Evolutionary conservation across 2,113 vertebrate genomes (phyloP).

Genomic region (Dasyornis broadbenti): DNA sequence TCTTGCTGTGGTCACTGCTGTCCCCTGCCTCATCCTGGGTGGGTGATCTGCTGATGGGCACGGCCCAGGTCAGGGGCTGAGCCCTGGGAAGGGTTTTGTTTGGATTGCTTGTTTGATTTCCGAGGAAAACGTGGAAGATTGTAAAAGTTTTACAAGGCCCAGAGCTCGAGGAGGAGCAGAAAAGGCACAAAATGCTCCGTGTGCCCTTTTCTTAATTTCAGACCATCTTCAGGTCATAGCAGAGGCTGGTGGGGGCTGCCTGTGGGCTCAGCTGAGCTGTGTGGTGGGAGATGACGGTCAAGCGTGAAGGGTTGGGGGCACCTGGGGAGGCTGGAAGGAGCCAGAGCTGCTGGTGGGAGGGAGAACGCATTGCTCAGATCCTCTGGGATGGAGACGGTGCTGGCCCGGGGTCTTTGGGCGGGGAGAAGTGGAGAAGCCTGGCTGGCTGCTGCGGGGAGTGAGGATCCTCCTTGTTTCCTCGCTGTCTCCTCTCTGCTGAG

Average conservation of each 20-base stretch:
- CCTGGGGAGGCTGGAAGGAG: not conserved
- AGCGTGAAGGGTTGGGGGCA: not conserved
- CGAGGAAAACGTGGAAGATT: not conserved
- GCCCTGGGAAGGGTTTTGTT: not conserved
- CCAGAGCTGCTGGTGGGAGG: rapidly evolving
- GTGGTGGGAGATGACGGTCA: not conserved
- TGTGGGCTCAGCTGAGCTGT: not conserved
- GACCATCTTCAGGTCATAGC: rapidly evolving
- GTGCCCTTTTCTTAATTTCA: not conserved
- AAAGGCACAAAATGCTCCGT: not conserved
- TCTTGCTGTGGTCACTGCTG: not conserved
- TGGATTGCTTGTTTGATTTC: not conserved
- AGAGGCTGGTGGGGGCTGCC: not conserved
- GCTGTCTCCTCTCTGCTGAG: rapidly evolving
- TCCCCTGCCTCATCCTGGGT: not conserved
- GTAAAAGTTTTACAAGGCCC: not conserved
- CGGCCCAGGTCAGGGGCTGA: rapidly evolving
- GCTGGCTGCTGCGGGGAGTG: not conserved
- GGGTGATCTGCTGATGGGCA: not conserved
- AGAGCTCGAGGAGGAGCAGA: not conserved
- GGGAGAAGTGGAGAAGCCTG: not conserved
- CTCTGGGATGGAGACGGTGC: rapidly evolving
- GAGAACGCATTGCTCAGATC: rapidly evolving
- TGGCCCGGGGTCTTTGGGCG: rapidly evolving
- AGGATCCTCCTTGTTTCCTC: rapidly evolving